Conservation (phyloP, 2,888 invertebrate genomes). For the Limenitis camilla region DNA sequence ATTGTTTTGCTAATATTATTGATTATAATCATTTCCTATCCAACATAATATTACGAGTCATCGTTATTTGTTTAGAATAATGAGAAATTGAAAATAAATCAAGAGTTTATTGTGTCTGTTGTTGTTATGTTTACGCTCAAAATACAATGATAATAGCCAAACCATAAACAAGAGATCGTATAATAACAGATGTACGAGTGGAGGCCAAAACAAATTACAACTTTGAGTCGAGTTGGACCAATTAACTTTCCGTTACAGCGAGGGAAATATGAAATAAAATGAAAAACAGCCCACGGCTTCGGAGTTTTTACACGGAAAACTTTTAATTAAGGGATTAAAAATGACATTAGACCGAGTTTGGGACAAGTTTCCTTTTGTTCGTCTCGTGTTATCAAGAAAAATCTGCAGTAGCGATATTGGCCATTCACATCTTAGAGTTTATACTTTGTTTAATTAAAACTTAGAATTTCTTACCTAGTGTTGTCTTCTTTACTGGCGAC, state of each 20-base stretch:
- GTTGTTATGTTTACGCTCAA: not conserved
- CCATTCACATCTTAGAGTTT: no score
- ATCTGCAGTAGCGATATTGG: constrained; percentile 26
- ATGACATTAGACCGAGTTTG: constrained; percentile 68
- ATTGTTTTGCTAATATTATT: no score
- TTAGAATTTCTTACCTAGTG: no score
- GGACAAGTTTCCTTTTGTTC: constrained; percentile 60
- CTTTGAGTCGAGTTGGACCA: constrained; percentile 65
- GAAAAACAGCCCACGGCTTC: constrained; percentile 60
- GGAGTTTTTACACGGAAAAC: constrained; percentile 57
- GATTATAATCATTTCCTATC: no score
- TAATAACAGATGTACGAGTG: constrained; percentile 61
- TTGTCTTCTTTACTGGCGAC: no score
- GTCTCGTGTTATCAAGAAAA: constrained; percentile 40
- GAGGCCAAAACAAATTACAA: constrained; percentile 69
- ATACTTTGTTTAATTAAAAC: no score
- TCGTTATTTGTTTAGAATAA: no score
- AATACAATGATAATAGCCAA: constrained; percentile 18
- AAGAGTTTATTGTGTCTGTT: no score
- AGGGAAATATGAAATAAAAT: constrained; percentile 70
- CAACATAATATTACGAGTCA: no score
- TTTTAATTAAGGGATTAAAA: constrained; percentile 75
- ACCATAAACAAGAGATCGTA: constrained; percentile 43
- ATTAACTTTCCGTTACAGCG: constrained; percentile 71
- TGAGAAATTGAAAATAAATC: no score